phyloP scores from a whole-genome alignment of 2,888 invertebrate genomes.

The Drosophila percnosoma region DNA sequence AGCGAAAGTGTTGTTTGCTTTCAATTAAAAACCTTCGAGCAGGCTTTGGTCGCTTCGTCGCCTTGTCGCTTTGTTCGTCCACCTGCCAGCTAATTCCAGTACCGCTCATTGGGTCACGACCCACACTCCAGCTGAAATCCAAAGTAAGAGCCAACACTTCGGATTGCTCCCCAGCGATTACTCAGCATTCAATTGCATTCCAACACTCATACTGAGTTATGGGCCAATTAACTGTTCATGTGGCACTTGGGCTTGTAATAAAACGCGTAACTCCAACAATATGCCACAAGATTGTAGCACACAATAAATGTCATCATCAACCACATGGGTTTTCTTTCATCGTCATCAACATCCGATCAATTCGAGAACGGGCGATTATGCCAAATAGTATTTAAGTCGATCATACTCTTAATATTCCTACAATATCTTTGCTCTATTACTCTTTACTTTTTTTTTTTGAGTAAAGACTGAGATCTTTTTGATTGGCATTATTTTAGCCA shows the following conservation, averaged over 20 bases:
- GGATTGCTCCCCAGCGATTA: constrained; percentile 54
- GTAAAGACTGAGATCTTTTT: background rate
- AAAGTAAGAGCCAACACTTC: constrained; percentile 1
- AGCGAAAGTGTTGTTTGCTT: constrained; percentile 72
- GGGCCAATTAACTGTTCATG: constrained; percentile 57
- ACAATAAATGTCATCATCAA: constrained; percentile 16
- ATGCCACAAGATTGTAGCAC: background rate
- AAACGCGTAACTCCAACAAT: constrained; percentile 9
- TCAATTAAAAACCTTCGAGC: constrained; percentile 70
- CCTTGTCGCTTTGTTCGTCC: constrained; percentile 10
- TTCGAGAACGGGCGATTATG: background rate
- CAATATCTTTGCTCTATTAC: background rate
- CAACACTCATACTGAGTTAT: constrained; percentile 39
- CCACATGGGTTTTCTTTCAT: background rate
- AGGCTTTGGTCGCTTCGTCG: background rate
- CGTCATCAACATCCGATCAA: background rate
- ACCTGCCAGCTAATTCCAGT: constrained; percentile 40
- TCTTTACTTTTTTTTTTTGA: background rate
- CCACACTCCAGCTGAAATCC: constrained; percentile 14
- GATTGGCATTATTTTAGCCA: background rate
- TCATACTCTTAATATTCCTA: too few relatives aligned
- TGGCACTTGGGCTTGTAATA: constrained; percentile 4
- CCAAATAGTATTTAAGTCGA: background rate
- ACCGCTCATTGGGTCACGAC: constrained; percentile 14
- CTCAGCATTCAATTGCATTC: constrained; percentile 45